A percentile compares a stretch with the other conserved stretches of the same genome.
Conservation (phyloP, 2,888 invertebrate species). For the Asteroscopus sphinx region DNA sequence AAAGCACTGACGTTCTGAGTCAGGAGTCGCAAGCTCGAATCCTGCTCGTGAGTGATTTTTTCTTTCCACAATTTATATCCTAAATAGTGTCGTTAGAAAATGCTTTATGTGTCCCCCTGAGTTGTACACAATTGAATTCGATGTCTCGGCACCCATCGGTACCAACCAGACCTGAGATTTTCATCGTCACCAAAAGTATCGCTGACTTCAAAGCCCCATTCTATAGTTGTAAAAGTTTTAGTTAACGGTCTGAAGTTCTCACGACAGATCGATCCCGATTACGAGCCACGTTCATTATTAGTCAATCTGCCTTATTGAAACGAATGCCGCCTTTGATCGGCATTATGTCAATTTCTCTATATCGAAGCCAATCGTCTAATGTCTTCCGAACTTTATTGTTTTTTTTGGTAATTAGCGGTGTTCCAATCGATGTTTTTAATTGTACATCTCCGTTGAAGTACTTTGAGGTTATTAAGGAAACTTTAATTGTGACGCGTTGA, state of each 20-base stretch:
- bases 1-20: too few relatives aligned
- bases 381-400: conserved; percentile 68
- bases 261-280: conserved; percentile 85
- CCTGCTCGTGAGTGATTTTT: too few relatives aligned
- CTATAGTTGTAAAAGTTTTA: conserved; percentile 83
- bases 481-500: conserved; percentile 60
- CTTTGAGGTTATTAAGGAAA: conserved; percentile 48
- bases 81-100: too few relatives aligned
- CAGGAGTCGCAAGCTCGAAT: too few relatives aligned
- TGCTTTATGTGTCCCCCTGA: too few relatives aligned
- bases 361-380: conserved; percentile 67
- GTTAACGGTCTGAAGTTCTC: conserved; percentile 84
- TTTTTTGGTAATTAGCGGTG: conserved; percentile 72
- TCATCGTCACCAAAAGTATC: conserved; percentile 26
- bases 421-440: conserved; percentile 69
- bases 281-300: conserved; percentile 84
- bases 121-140: too few relatives aligned
- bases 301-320: conserved; percentile 87
- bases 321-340: conserved; percentile 83
- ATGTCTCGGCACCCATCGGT: too few relatives aligned
- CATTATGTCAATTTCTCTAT: conserved; percentile 81
- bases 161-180: too few relatives aligned
- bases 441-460: conserved; percentile 52
- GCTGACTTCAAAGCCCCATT: conserved; percentile 65
- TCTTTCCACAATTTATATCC: too few relatives aligned